Evolutionary conservation across 2,113 vertebrate species (phyloP).

Genomic region (Hymenochirus boettgeri): DNA sequence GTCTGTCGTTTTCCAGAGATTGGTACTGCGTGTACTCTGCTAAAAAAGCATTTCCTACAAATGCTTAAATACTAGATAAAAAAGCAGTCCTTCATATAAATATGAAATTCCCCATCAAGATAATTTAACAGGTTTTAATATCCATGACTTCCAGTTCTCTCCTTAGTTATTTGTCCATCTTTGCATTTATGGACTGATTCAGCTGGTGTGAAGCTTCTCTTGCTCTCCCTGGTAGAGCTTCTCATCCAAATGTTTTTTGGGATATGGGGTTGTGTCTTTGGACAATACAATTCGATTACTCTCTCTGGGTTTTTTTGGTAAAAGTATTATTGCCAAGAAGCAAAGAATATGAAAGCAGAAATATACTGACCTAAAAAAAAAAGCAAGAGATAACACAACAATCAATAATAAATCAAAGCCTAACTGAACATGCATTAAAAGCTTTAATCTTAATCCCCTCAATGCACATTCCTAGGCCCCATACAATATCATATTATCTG

Average conservation of each 20-base stretch:
- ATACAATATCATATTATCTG: too few relatives aligned
- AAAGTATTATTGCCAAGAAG: conserved; percentile 70
- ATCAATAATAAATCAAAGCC: background rate
- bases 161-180: background rate
- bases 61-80: too few relatives aligned
- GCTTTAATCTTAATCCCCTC: too few relatives aligned
- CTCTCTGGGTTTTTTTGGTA: conserved; percentile 58
- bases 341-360: conserved; percentile 86
- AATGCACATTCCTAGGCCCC: too few relatives aligned
- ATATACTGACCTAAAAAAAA: conserved; percentile 79
- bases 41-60: too few relatives aligned
- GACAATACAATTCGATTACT: conserved; percentile 37
- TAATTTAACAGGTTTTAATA: too few relatives aligned
- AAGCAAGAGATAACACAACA: background rate
- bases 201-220: background rate
- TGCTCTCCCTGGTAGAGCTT: background rate
- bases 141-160: too few relatives aligned
- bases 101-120: too few relatives aligned
- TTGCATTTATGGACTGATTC: background rate
- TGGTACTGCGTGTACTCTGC: too few relatives aligned
- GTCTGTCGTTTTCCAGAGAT: too few relatives aligned
- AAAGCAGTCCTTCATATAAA: too few relatives aligned
- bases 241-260: conserved; percentile 14
- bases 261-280: conserved; percentile 15
- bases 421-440: background rate